A percentile compares a stretch with the other conserved stretches of the same genome.
Conservation (phyloP, 2,113 vertebrate species). For the Pterocles burchelli region DNA sequence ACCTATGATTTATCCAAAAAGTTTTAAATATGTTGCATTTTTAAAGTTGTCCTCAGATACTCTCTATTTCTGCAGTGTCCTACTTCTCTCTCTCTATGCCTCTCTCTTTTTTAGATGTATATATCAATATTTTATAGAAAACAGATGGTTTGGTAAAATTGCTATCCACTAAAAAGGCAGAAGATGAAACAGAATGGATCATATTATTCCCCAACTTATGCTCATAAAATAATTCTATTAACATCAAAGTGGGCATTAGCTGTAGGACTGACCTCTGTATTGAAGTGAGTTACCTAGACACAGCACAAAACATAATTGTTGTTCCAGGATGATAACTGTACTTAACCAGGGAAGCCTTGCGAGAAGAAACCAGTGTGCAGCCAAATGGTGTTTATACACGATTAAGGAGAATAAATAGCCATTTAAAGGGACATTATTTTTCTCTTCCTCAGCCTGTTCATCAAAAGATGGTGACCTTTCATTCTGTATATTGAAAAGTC, state of each 20-base stretch:
- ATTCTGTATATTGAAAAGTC: slow-evolving; percentile 1
- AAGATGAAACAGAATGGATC: slow-evolving; percentile 55
- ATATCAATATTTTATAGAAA: slow-evolving; percentile 65
- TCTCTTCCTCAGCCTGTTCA: not conserved
- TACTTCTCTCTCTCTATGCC: not conserved
- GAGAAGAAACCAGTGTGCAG: slow-evolving; percentile 48
- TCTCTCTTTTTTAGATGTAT: not conserved
- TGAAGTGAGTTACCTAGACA: slow-evolving; percentile 10
- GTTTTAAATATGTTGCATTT: not conserved
- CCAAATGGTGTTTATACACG: slow-evolving; percentile 41
- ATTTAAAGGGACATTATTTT: not conserved
- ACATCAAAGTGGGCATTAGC: slow-evolving; percentile 30
- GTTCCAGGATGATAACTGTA: slow-evolving; percentile 3
- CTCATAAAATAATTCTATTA: slow-evolving; percentile 37
- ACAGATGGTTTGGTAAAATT: slow-evolving; percentile 56
- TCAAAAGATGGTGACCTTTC: not conserved
- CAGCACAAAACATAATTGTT: slow-evolving; percentile 7
- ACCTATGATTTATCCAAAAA: not conserved
- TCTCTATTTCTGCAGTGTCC: not conserved
- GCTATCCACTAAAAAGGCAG: slow-evolving; percentile 34
- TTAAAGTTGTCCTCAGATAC: not conserved
- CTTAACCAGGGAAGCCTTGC: slow-evolving; percentile 45
- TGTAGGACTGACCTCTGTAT: not conserved
- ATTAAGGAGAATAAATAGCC: slow-evolving; percentile 50
- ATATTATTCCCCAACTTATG: slow-evolving; percentile 23